These are phyloP conservation scores for Tupiocoris notatus DNA, from an alignment of 2,888 invertebrate species.

Conservation along the genomic window DNA sequence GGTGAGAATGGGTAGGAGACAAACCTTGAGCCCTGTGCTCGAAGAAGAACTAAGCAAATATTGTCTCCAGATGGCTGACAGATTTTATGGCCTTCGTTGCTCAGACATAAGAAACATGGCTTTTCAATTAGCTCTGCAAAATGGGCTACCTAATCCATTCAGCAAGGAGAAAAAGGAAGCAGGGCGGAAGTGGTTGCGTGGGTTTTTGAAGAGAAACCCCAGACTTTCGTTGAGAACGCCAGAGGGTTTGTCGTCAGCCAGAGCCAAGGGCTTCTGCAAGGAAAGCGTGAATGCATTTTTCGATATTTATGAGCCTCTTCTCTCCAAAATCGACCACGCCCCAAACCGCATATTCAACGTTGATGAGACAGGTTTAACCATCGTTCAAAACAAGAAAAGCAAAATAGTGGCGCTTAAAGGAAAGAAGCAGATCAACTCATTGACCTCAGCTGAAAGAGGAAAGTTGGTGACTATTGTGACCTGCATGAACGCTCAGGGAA, in stretches of 20 bases:
- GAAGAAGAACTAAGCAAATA: conserved; percentile 13
- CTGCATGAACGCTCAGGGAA: conserved; percentile 51
- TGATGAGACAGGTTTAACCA: conserved; percentile 53
- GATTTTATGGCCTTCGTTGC: not conserved
- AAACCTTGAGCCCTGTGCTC: conserved; percentile 39
- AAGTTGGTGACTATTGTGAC: conserved; percentile 51
- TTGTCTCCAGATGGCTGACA: not conserved
- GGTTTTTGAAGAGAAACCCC: not conserved
- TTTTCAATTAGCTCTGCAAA: not conserved
- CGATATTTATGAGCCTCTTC: conserved; percentile 14
- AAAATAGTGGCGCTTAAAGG: conserved; percentile 51
- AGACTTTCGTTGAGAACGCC: conserved; percentile 26
- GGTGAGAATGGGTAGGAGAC: conserved; percentile 41
- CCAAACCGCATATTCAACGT: conserved; percentile 51
- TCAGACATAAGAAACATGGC: not conserved
- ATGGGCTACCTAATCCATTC: not conserved
- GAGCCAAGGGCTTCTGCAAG: conserved; percentile 37
- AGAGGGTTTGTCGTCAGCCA: conserved; percentile 42
- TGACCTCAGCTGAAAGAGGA: conserved; percentile 53
- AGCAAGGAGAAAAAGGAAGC: not conserved
- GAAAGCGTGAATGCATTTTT: conserved; percentile 34
- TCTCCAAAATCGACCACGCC: conserved; percentile 6
- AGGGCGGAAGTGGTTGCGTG: not conserved
- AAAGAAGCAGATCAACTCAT: conserved; percentile 52
- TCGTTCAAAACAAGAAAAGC: conserved; percentile 52